Evolutionary conservation across 2,113 vertebrate genomes (phyloP).

Genomic region (Thamnophis sirtalis): DNA sequence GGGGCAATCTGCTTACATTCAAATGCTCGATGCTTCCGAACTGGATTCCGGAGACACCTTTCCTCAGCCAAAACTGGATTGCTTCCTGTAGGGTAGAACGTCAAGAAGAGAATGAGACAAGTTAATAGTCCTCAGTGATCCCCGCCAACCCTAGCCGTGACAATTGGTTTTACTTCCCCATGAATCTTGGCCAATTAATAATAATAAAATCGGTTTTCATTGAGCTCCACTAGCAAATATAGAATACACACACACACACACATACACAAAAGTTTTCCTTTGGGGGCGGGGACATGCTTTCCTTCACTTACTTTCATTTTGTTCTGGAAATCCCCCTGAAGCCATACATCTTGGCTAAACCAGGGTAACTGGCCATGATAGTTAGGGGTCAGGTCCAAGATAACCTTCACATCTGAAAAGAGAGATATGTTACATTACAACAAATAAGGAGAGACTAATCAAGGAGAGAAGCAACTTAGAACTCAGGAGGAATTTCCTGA

Average conservation of each 20-base stretch:
- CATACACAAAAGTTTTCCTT: too few relatives aligned
- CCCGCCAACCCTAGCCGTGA: not conserved
- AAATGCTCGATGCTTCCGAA: not conserved
- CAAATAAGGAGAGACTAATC: not conserved
- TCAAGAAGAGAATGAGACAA: not conserved
- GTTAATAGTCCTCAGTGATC: not conserved
- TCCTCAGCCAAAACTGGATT: conserved; percentile 8
- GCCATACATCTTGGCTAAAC: conserved; percentile 53
- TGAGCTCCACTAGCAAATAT: too few relatives aligned
- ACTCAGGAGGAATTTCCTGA: too few relatives aligned
- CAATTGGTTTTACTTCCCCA: not conserved
- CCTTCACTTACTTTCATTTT: conserved; percentile 53
- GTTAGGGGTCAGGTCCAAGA: conserved; percentile 85
- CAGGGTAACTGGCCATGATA: conserved; percentile 61
- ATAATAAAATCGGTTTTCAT: too few relatives aligned
- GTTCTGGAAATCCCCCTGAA: not conserved
- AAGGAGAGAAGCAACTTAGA: too few relatives aligned
- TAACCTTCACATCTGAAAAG: conserved; percentile 74
- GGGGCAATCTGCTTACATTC: not conserved
- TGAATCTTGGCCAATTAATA: too few relatives aligned
- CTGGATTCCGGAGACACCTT: conserved; percentile 13
- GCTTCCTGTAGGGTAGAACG: not conserved
- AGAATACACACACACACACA: too few relatives aligned
- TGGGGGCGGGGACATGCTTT: too few relatives aligned
- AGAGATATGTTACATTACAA: not conserved